A percentile compares a stretch with the other conserved stretches of the same genome.
phyloP scores from a whole-genome alignment of 53 echinoderm and acorn worm genomes.

The Crossaster papposus region DNA sequence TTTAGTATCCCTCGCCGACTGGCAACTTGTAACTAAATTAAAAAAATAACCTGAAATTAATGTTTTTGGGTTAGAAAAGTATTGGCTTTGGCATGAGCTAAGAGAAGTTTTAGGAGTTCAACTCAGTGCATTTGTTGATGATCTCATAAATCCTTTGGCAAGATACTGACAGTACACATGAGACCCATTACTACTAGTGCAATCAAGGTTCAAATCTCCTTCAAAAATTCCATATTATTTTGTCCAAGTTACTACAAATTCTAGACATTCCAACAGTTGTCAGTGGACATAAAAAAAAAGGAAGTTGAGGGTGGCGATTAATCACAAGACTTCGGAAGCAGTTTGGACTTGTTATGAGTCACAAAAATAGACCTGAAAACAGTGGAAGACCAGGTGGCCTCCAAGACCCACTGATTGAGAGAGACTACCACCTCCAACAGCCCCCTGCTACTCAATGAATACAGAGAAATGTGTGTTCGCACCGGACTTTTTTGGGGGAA shows the following conservation, averaged over 20 bases:
- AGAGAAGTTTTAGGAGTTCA: too few species aligned
- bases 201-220: neutral
- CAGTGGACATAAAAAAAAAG: slow-evolving; percentile 2
- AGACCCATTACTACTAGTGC: neutral
- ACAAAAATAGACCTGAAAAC: slow-evolving; percentile 49
- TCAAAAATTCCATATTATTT: neutral
- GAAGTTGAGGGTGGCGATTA: slow-evolving; percentile 19
- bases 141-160: too few species aligned
- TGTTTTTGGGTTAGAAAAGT: too few species aligned
- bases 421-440: neutral
- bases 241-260: neutral
- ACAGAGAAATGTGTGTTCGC: neutral
- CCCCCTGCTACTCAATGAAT: neutral
- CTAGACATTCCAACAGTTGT: slow-evolving; percentile 55
- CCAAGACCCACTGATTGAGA: neutral
- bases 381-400: slow-evolving; percentile 29
- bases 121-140: too few species aligned
- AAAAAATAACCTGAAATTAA: too few species aligned
- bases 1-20: neutral
- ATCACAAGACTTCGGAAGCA: slow-evolving; percentile 50
- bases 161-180: neutral
- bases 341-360: slow-evolving; percentile 42
- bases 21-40: too few species aligned
- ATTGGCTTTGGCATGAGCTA: too few species aligned
- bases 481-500: too few species aligned